Base-by-base conservation (phyloP, 1,140 invertebrate genomes). In the Hyles vespertilio region DNA sequence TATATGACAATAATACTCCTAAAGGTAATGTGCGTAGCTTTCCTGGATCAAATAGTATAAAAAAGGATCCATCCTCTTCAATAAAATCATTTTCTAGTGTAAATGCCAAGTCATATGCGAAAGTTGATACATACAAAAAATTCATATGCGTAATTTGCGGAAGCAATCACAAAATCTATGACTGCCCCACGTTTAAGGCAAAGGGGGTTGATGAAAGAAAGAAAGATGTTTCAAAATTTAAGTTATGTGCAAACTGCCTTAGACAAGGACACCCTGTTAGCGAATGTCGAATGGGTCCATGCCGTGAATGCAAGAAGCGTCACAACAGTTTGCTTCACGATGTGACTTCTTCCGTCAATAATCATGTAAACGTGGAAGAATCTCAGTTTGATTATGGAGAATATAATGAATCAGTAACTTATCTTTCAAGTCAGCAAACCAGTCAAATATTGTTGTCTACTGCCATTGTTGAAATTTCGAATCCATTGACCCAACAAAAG, bases 381-480 rank as follows among this genome's bases (percentile, higher is more conserved):
- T 22, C 22, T 22, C 22, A 22, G 22, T 22, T 22, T 22, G 22
- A 22, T 22, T 2, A 22, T 22, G 22, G 22, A 0, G 22, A 22
- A 22, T 22, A 22, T 22, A 22, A 22, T 22, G 22, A 22, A 22
- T 22, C 22, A 22, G 22, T 22, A 22, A 22, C 22, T 22, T 22
- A n/a, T n/a, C 22, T 22, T 22, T 22, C 22, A 22, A 22, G 22
- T 22, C 22, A 22, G 43, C 32, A 45, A 43, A 44, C 43, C 12
- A 51, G 9, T 44, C 59, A 73, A 65, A 46, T 63, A 33, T 48
- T 71, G 43, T 55, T 76, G 43, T 67, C 70, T 32, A 76, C 70
- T 5, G 68, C 63, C 4, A 12, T 69, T 2, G 65, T 76, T 32
- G 52, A 67, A 36, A 62, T 69, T 8, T 51, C 4, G 2, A 73